Evolutionary conservation across 2,888 invertebrate species (phyloP).

Genomic region (Trichogramma evanescens): DNA sequence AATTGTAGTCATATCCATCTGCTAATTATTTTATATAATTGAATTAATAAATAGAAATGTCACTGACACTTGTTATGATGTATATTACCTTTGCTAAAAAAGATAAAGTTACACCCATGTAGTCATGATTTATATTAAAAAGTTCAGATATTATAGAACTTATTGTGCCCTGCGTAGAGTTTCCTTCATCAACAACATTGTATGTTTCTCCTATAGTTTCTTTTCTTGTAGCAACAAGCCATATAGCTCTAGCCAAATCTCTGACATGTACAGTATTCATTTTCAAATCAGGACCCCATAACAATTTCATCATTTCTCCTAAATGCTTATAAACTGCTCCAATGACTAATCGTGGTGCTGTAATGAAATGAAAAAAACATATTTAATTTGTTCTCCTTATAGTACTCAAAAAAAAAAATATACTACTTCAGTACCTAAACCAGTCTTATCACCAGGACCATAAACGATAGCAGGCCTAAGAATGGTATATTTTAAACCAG

Average conservation of each 20-base stretch:
- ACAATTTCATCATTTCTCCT: constrained; percentile 82
- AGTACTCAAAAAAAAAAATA: not conserved
- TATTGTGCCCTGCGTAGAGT: constrained; percentile 79
- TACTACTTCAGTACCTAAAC: constrained; percentile 40
- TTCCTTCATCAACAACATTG: constrained; percentile 76
- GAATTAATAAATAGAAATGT: not conserved
- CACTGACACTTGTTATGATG: not conserved
- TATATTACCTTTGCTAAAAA: constrained; percentile 66
- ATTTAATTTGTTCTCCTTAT: not conserved
- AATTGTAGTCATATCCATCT: constrained; percentile 72
- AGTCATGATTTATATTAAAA: constrained; percentile 80
- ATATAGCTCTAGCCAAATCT: constrained; percentile 77
- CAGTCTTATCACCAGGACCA: constrained; percentile 74
- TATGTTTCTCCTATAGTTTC: constrained; percentile 60
- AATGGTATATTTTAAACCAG: constrained; percentile 68
- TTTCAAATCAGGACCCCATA: constrained; percentile 79
- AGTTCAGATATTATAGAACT: constrained; percentile 73
- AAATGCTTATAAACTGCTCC: constrained; percentile 84
- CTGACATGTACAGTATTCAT: constrained; percentile 82
- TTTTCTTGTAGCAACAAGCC: constrained; percentile 58
- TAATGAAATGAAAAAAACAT: constrained; percentile 21
- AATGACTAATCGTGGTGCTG: constrained; percentile 77
- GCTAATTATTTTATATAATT: constrained; percentile 26
- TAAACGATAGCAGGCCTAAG: constrained; percentile 81
- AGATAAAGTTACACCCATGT: constrained; percentile 76